Conservation (phyloP, 1,140 invertebrate species). For the Holcopasites calliopsidis region DNA sequence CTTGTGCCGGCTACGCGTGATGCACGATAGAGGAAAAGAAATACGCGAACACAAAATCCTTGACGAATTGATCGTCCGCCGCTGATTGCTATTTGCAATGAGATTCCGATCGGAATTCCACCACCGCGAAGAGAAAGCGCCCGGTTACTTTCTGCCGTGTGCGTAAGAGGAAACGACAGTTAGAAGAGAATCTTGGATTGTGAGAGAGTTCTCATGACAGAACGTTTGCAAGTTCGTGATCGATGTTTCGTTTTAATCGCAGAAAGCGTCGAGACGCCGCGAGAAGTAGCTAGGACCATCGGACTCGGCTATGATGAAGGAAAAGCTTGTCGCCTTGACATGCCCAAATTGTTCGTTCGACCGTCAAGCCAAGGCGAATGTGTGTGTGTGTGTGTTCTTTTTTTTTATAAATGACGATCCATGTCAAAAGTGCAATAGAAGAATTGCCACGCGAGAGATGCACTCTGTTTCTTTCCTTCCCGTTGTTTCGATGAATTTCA, state of each 20-base stretch:
- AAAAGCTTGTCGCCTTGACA: too few species aligned
- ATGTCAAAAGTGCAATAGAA: slow-evolving; percentile 47
- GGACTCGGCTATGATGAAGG: too few species aligned
- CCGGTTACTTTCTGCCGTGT: neutral
- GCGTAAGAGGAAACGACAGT: neutral
- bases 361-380: too few species aligned
- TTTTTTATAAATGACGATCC: slow-evolving; percentile 38
- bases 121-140: neutral
- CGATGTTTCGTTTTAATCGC: slow-evolving; percentile 42
- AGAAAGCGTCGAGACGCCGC: slow-evolving; percentile 2
- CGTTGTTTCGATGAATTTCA: slow-evolving; percentile 46
- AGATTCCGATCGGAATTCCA: too few species aligned
- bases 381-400: neutral
- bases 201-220: slow-evolving; percentile 29
- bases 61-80: too few species aligned
- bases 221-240: slow-evolving; percentile 47
- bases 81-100: too few species aligned
- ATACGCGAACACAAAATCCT: too few species aligned
- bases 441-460: slow-evolving; percentile 19
- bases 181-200: neutral
- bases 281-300: too few species aligned
- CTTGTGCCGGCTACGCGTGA: neutral
- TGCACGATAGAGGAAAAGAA: neutral
- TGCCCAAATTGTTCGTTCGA: too few species aligned
- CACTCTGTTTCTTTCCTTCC: slow-evolving; percentile 41